Evolutionary conservation across 2,113 vertebrate species (phyloP).

Genomic region (Mus pahari): DNA sequence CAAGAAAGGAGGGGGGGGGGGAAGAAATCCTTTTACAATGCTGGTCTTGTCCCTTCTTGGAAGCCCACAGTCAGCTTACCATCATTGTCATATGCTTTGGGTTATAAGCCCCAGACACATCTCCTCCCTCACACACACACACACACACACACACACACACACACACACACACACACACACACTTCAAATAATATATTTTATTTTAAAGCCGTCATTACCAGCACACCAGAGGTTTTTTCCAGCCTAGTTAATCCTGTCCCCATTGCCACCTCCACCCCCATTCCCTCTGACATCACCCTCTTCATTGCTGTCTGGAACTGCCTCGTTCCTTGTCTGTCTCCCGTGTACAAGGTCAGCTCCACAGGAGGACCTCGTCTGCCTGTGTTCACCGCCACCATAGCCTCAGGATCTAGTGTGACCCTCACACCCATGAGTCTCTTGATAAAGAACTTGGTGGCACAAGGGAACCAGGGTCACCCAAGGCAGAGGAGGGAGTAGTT

Average conservation of each 20-base stretch:
- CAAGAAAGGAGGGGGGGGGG: background rate
- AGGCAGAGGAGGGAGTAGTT: background rate
- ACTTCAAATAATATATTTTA: background rate
- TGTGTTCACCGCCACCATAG: accelerated
- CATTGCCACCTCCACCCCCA: too few relatives aligned
- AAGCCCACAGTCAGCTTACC: background rate
- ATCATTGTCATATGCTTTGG: background rate
- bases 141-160: background rate
- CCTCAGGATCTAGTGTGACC: background rate
- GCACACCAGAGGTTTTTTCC: background rate
- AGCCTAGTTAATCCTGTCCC: background rate
- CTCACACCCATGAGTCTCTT: background rate
- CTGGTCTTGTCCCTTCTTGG: background rate
- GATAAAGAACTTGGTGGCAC: background rate
- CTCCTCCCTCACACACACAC: background rate
- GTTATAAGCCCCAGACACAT: background rate
- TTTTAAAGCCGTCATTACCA: background rate
- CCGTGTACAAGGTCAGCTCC: background rate
- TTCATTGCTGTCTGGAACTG: background rate
- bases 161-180: too few relatives aligned
- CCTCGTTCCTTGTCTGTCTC: background rate
- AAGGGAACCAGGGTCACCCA: too few relatives aligned
- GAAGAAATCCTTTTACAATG: background rate
- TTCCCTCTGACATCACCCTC: background rate
- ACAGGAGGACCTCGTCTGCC: background rate